Evolutionary conservation across 2,797 vertebrate species (phyloP).

Genomic region (Rhinoraja longicauda): DNA sequence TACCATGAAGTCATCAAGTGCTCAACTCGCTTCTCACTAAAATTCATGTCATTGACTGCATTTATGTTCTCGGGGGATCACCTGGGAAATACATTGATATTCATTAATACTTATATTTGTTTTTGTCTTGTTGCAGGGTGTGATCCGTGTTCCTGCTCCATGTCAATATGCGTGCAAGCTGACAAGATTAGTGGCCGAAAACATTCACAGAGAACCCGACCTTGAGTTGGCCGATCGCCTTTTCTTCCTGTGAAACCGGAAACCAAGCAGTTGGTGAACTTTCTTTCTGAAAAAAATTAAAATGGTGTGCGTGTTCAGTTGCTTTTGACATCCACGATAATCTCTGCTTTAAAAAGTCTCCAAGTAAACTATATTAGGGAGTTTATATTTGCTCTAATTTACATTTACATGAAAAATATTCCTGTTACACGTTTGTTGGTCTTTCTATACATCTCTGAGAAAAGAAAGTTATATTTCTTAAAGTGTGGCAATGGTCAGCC

Average conservation of each 20-base stretch:
- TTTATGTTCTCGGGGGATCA: neutral
- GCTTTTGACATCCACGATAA: neutral
- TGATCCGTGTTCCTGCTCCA: conserved; percentile 46
- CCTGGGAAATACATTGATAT: too few species aligned
- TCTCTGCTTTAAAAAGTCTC: neutral
- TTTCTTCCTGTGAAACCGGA: conserved; percentile 49
- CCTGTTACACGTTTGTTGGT: neutral
- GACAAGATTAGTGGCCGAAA: conserved; percentile 50
- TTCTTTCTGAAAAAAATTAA: neutral
- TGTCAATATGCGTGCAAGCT: conserved; percentile 51
- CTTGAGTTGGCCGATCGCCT: conserved; percentile 46
- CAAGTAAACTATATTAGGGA: too few species aligned
- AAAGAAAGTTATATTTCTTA: neutral
- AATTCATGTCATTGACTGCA: neutral
- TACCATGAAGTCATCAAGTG: neutral
- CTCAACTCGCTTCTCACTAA: neutral
- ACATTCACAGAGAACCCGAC: conserved; percentile 46
- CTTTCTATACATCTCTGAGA: neutral
- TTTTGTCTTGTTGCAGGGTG: conserved; percentile 36
- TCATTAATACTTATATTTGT: neutral
- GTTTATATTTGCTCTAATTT: neutral
- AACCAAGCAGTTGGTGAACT: neutral
- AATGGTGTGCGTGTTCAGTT: neutral
- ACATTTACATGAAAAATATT: neutral
- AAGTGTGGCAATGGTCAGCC: neutral